Evolutionary conservation across 2,888 invertebrate species (phyloP).

Genomic region (Lochmaea crataegi): DNA sequence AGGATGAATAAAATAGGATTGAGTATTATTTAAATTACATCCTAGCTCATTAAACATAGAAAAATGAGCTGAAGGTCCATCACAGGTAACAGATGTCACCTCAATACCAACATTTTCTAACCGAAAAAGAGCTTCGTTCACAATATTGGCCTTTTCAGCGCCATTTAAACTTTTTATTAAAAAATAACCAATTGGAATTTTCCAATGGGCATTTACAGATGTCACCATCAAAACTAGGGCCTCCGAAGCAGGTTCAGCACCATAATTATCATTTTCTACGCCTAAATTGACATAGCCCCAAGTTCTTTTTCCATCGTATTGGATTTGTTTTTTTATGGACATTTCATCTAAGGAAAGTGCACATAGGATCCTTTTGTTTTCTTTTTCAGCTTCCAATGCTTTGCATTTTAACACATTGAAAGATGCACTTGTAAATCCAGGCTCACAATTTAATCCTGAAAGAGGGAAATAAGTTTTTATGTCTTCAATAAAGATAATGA

Average conservation of each 20-base stretch:
- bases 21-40: neutral
- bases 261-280: constrained; percentile 24
- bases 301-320: constrained; percentile 39
- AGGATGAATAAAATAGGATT: neutral
- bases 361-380: neutral
- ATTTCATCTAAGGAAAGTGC: neutral
- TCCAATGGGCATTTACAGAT: constrained; percentile 41
- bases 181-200: constrained; percentile 49
- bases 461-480: neutral
- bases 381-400: neutral
- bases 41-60: constrained; percentile 33
- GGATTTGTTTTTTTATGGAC: constrained; percentile 36
- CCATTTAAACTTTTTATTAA: constrained; percentile 44
- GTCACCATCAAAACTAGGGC: constrained; percentile 49
- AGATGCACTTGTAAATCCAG: neutral
- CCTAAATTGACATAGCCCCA: constrained; percentile 45
- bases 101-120: constrained; percentile 32
- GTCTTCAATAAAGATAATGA: neutral
- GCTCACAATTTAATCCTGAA: constrained; percentile 4
- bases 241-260: constrained; percentile 43
- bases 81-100: constrained; percentile 43
- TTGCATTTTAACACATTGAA: neutral
- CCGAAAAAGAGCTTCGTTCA: constrained; percentile 36
- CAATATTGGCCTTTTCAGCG: constrained; percentile 41
- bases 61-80: constrained; percentile 40